phyloP scores from a whole-genome alignment of 2,888 invertebrate genomes.

The Agapostemon virescens region DNA sequence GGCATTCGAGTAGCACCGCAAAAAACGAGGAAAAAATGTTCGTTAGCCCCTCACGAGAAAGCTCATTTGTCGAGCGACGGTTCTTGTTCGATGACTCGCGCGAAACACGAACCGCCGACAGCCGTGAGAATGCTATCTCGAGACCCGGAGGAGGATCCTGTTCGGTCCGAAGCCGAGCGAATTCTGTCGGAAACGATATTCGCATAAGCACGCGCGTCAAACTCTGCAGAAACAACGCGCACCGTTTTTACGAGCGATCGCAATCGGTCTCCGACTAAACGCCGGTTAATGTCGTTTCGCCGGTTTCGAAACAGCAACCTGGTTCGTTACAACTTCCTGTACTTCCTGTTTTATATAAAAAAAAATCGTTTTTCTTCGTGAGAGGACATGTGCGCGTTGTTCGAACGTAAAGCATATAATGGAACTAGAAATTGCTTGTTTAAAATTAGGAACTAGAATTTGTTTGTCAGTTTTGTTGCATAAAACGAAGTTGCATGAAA shows the following conservation, averaged over 20 bases:
- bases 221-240: background rate
- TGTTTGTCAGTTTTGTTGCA: too few species aligned
- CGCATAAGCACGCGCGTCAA: background rate
- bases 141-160: constrained; percentile 11
- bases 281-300: background rate
- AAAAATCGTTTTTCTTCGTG: background rate
- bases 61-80: constrained; percentile 11
- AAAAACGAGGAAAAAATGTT: constrained; percentile 14
- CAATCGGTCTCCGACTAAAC: background rate
- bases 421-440: background rate
- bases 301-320: background rate
- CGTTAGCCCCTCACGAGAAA: constrained; percentile 14
- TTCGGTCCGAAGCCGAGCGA: background rate
- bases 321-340: background rate
- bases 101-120: constrained; percentile 20
- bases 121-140: constrained; percentile 6
- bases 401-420: background rate
- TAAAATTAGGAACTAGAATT: too few species aligned
- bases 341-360: background rate
- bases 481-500: too few species aligned
- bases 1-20: background rate
- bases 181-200: background rate
- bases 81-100: constrained; percentile 18
- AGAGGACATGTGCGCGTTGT: too few species aligned
- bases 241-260: constrained; percentile 1